Conservation (phyloP, 53 echinoderm and acorn worm species). For the Holothuria scabra region DNA sequence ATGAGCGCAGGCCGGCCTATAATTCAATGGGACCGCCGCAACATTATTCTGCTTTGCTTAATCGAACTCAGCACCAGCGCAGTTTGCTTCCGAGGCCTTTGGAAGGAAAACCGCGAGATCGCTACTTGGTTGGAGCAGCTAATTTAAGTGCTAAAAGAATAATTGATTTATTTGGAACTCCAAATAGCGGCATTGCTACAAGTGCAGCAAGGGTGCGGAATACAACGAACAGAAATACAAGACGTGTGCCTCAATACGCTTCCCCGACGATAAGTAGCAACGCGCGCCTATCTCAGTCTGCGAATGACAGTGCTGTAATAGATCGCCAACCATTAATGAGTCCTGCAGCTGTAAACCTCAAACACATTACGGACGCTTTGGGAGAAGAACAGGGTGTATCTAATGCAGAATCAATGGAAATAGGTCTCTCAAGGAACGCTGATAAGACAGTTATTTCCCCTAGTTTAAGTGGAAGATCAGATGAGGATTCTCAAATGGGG, state of each 20-base stretch:
- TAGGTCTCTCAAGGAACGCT: constrained; percentile 19
- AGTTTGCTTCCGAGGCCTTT: constrained; percentile 77
- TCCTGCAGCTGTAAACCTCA: constrained; percentile 83
- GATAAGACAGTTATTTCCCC: neutral
- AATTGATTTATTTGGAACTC: constrained; percentile 76
- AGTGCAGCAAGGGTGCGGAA: constrained; percentile 49
- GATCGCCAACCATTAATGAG: constrained; percentile 55
- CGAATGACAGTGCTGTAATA: neutral
- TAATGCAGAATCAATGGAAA: constrained; percentile 61
- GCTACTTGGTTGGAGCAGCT: constrained; percentile 75
- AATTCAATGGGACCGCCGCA: constrained; percentile 28
- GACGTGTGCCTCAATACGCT: constrained; percentile 44
- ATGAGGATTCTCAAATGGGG: neutral
- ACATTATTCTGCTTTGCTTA: constrained; percentile 43
- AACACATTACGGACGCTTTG: constrained; percentile 80
- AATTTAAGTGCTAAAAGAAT: constrained; percentile 74
- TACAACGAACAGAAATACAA: constrained; percentile 8
- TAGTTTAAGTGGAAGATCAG: neutral
- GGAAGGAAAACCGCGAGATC: constrained; percentile 61
- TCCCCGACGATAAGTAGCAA: constrained; percentile 29
- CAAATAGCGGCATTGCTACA: constrained; percentile 47
- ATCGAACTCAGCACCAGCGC: constrained; percentile 1
- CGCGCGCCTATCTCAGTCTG: constrained; percentile 21
- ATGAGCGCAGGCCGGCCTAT: constrained; percentile 82
- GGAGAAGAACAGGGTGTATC: constrained; percentile 68